phyloP scores from a whole-genome alignment of 92 coral and sea anemone genomes.

The Zoanthus sociatus region DNA sequence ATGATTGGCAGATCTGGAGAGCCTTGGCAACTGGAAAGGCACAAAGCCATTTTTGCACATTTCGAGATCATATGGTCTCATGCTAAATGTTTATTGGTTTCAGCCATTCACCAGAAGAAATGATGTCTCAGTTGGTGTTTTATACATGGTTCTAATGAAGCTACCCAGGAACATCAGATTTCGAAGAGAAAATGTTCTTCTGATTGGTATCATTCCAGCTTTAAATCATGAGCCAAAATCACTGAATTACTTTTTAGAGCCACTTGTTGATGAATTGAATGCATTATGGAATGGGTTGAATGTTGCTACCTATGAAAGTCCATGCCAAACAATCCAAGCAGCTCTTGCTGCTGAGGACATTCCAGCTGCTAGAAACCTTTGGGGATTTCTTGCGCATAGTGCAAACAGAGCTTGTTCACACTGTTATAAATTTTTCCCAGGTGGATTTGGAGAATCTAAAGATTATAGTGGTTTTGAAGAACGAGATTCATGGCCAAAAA shows the following conservation, averaged over 20 bases:
- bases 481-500: constrained; percentile 55
- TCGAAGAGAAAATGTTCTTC: constrained; percentile 27
- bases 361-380: constrained; percentile 76
- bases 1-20: constrained; percentile 62
- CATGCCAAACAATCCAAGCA: constrained; percentile 44
- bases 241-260: constrained; percentile 54
- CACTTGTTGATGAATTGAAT: constrained; percentile 60
- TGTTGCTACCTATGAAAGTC: neutral
- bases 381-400: constrained; percentile 70
- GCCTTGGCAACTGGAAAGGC: constrained; percentile 51
- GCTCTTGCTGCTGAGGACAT: constrained; percentile 69
- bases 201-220: constrained; percentile 68
- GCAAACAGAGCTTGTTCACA: constrained; percentile 48
- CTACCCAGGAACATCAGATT: constrained; percentile 56
- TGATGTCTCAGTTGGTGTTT: neutral
- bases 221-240: constrained; percentile 57
- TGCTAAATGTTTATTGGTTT: constrained; percentile 43
- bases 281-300: constrained; percentile 63
- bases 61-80: constrained; percentile 54
- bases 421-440: constrained; percentile 38
- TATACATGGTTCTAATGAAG: constrained; percentile 61
- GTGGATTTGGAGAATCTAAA: constrained; percentile 61
- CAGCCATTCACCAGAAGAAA: constrained; percentile 6
- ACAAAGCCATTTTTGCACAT: constrained; percentile 44
- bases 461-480: constrained; percentile 70